Percentiles rank a stretch among this genome's conserved stretches.
phyloP scores from a whole-genome alignment of 2,113 vertebrate species.

The Zosterops japonicus region DNA sequence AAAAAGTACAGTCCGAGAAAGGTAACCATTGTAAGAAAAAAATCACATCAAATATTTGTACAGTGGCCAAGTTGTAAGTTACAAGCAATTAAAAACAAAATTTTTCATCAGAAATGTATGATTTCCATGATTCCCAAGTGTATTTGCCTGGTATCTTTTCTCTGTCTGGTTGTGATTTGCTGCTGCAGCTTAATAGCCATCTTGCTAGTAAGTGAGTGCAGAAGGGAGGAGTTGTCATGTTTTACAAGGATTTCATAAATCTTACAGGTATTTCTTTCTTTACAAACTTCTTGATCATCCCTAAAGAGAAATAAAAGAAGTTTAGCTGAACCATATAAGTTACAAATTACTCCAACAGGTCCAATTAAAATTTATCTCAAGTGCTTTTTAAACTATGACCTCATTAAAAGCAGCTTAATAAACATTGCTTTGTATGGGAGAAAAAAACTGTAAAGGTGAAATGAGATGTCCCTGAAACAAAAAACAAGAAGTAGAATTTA shows the following conservation, averaged over 20 bases:
- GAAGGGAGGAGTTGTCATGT: background rate
- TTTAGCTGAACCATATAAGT: background rate
- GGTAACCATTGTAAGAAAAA: background rate
- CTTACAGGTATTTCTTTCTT: background rate
- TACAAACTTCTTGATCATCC: slow-evolving; percentile 20
- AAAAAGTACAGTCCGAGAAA: background rate
- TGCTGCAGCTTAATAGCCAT: background rate
- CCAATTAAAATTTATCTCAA: slow-evolving; percentile 52
- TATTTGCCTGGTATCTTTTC: background rate
- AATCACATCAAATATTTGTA: background rate
- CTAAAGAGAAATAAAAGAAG: slow-evolving; percentile 40
- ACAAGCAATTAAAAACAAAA: background rate
- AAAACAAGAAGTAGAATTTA: slow-evolving; percentile 25
- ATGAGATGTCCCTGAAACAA: slow-evolving; percentile 25
- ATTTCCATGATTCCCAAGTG: background rate
- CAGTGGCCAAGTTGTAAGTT: background rate
- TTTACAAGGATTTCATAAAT: slow-evolving; percentile 27
- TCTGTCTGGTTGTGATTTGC: background rate
- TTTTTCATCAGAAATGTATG: background rate
- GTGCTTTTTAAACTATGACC: slow-evolving; percentile 25
- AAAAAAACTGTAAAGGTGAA: slow-evolving; percentile 29
- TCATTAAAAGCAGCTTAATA: slow-evolving; percentile 58
- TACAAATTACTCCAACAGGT: slow-evolving; percentile 30
- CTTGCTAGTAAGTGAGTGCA: background rate
- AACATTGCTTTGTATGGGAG: background rate